phyloP scores from a whole-genome alignment of 2,888 invertebrate genomes.

The Melanchra persicariae region DNA sequence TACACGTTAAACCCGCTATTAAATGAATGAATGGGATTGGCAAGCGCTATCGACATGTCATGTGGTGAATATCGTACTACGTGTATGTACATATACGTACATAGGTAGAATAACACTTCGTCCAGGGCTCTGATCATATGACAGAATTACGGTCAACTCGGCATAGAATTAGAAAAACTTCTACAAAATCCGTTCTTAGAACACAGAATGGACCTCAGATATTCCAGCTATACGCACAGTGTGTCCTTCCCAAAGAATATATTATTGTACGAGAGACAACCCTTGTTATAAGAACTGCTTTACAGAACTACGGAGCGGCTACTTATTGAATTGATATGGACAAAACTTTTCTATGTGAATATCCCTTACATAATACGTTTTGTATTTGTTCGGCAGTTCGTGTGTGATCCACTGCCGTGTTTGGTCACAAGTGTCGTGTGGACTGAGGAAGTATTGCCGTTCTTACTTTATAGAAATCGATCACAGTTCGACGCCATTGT shows the following conservation, averaged over 20 bases:
- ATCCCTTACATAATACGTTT: conserved; percentile 43
- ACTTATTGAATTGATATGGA: conserved; percentile 50
- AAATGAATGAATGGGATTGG: too few species aligned
- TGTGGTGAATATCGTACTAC: too few species aligned
- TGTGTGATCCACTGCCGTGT: conserved; percentile 32
- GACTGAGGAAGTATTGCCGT: conserved; percentile 6
- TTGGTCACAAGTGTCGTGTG: conserved; percentile 8
- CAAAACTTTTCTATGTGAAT: conserved; percentile 43
- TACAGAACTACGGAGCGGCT: conserved; percentile 38
- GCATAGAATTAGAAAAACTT: not conserved
- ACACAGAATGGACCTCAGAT: conserved; percentile 7
- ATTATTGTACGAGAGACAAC: conserved; percentile 10
- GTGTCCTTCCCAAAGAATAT: conserved; percentile 26
- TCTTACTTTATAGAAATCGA: conserved; percentile 35
- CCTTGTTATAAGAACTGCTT: conserved; percentile 27
- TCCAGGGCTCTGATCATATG: too few species aligned
- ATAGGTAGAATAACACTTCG: too few species aligned
- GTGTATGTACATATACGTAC: too few species aligned
- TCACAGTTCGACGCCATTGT: conserved; percentile 19
- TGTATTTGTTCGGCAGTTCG: conserved; percentile 49
- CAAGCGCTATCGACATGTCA: too few species aligned
- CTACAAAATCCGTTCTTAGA: not conserved
- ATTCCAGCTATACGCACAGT: conserved; percentile 28
- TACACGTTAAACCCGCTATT: too few species aligned
- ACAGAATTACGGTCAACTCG: too few species aligned